Conservation (phyloP, 2,113 vertebrate genomes). For the Dolichallabes microphthalmus region DNA sequence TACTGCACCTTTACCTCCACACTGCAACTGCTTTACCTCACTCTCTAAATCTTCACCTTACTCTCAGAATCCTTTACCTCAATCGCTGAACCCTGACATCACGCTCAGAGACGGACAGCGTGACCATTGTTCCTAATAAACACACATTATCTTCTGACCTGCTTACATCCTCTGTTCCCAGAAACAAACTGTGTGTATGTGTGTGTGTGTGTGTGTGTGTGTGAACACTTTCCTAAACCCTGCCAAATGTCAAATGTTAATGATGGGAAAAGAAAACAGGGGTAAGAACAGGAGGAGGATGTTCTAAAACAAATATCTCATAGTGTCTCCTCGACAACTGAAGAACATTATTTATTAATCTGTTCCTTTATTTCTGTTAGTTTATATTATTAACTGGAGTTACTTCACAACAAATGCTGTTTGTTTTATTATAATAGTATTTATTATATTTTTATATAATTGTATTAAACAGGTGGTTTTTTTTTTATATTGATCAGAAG, state of each 20-base stretch:
- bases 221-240: not conserved
- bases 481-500: not conserved
- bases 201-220: not conserved
- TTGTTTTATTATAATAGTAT: not conserved
- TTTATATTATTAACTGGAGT: not conserved
- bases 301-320: not conserved
- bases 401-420: not conserved
- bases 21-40: not conserved
- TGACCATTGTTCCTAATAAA: not conserved
- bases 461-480: not conserved
- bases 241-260: not conserved
- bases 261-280: not conserved
- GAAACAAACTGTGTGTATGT: not conserved
- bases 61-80: not conserved
- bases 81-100: not conserved
- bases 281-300: not conserved
- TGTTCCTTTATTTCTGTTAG: not conserved
- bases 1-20: not conserved
- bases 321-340: not conserved
- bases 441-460: too few species aligned
- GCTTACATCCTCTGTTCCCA: conserved; percentile 24
- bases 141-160: not conserved
- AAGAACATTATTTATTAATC: not conserved
- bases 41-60: not conserved
- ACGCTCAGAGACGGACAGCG: not conserved